phyloP scores from a whole-genome alignment of 2,888 invertebrate genomes.

The Pheosia gnoma region DNA sequence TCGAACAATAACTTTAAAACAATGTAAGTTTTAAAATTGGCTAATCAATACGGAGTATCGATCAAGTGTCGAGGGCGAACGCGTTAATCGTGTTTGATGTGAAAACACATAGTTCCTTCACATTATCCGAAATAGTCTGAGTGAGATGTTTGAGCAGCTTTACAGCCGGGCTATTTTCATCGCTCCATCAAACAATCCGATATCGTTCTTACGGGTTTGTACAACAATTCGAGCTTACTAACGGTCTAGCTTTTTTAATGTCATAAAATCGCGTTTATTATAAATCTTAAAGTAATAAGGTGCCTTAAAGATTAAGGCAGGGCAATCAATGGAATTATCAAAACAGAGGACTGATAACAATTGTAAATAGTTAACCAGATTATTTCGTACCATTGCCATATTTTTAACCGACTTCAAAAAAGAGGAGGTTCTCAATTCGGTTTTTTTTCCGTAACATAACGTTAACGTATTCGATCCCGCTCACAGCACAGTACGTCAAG shows the following conservation, averaged over 20 bases:
- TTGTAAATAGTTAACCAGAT: no score
- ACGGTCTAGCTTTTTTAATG: slow-evolving; percentile 27
- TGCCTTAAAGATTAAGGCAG: background rate
- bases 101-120: slow-evolving; percentile 55
- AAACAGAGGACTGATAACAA: no score
- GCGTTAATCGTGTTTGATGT: slow-evolving; percentile 64
- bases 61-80: slow-evolving; percentile 60
- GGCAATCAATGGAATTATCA: no score
- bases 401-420: no score
- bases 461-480: no score
- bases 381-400: no score
- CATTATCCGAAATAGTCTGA: slow-evolving; percentile 60
- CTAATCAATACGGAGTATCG: slow-evolving; percentile 44
- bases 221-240: slow-evolving; percentile 59
- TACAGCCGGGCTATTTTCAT: slow-evolving; percentile 71
- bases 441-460: no score
- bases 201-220: slow-evolving; percentile 68
- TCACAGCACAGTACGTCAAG: no score
- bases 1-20: no score
- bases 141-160: slow-evolving; percentile 69
- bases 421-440: no score
- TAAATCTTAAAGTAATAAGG: background rate
- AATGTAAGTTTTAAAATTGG: slow-evolving; percentile 26
- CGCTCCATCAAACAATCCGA: slow-evolving; percentile 63
- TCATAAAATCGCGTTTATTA: background rate